phyloP scores from a whole-genome alignment of 2,797 vertebrate genomes.

The Myotis pilosus region DNA sequence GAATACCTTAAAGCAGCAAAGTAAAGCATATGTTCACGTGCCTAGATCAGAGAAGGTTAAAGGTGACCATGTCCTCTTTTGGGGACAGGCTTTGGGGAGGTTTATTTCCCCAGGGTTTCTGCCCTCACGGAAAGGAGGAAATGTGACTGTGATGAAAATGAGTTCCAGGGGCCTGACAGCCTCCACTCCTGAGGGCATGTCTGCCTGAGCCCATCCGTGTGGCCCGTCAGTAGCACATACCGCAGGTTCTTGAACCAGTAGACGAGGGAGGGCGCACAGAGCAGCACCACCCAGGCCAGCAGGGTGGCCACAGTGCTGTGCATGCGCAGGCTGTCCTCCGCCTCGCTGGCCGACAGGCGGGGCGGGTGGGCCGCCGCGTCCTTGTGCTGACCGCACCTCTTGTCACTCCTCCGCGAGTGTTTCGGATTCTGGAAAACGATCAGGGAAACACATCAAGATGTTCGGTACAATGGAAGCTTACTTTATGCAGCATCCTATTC shows the following conservation, averaged over 20 bases:
- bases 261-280: conserved; percentile 90
- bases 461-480: neutral
- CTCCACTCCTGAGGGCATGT: neutral
- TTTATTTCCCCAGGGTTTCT: neutral
- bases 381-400: conserved; percentile 61
- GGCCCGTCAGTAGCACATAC: conserved; percentile 75
- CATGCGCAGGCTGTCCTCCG: conserved; percentile 89
- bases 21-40: neutral
- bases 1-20: neutral
- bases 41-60: neutral
- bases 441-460: conserved; percentile 31
- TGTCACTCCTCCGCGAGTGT: conserved; percentile 72
- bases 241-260: conserved; percentile 95
- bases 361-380: conserved; percentile 76
- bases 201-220: neutral
- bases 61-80: neutral
- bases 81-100: neutral
- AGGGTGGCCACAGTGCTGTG: conserved; percentile 89
- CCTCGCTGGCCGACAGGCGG: conserved; percentile 81
- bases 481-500: neutral
- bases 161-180: neutral
- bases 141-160: neutral
- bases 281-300: conserved; percentile 88
- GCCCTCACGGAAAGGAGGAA: neutral
- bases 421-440: conserved; percentile 76